Evolutionary conservation across 2,797 vertebrate species (phyloP).

Genomic region (Neoniphon sammara): DNA sequence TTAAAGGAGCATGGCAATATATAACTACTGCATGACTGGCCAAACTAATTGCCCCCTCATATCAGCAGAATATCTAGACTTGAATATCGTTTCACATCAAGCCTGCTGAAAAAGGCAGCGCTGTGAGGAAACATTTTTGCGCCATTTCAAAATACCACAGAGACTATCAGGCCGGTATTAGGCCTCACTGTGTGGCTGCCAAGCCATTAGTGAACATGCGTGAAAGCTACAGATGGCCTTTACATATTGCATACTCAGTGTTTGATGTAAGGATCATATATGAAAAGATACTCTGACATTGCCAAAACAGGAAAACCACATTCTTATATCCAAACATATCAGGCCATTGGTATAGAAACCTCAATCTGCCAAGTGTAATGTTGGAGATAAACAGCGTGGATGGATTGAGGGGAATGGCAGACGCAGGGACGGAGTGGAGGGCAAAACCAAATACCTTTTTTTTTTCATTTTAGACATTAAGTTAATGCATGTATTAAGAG

Average conservation of each 20-base stretch:
- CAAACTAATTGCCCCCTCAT: constrained; percentile 67
- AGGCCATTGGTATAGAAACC: constrained; percentile 69
- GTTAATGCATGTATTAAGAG: constrained; percentile 17
- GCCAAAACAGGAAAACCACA: constrained; percentile 77
- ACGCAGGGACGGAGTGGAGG: constrained; percentile 34
- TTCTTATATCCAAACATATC: constrained; percentile 78
- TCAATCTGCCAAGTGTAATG: constrained; percentile 69
- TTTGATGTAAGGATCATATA: constrained; percentile 74
- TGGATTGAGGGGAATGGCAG: constrained; percentile 59
- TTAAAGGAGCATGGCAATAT: too few species aligned
- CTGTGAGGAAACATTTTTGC: constrained; percentile 56
- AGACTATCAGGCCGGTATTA: constrained; percentile 65
- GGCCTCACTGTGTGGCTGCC: constrained; percentile 58
- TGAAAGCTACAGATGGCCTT: constrained; percentile 67
- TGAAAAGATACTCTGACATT: constrained; percentile 66
- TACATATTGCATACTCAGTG: constrained; percentile 60
- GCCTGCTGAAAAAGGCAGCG: constrained; percentile 44
- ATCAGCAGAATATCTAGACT: constrained; percentile 62
- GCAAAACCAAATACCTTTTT: constrained; percentile 34
- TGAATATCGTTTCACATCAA: constrained; percentile 59
- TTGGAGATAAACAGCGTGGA: constrained; percentile 75
- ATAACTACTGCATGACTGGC: too few species aligned
- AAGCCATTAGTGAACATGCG: constrained; percentile 67
- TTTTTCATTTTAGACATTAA: constrained; percentile 10
- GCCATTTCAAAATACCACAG: constrained; percentile 62